Evolutionary conservation across 2,113 vertebrate genomes (phyloP).

Genomic region (Diadophis punctatus): DNA sequence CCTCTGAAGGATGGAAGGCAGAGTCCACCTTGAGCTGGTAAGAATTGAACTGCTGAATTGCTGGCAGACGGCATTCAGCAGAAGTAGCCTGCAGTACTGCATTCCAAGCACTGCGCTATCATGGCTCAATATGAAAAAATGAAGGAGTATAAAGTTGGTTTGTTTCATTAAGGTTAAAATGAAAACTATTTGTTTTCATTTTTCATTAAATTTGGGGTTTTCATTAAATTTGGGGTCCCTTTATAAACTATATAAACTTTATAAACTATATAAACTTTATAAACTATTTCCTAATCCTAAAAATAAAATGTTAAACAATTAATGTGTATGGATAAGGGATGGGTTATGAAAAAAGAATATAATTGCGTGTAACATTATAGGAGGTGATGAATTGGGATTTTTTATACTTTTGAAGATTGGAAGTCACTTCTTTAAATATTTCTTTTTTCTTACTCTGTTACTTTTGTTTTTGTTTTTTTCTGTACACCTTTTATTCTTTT

Average conservation of each 20-base stretch:
- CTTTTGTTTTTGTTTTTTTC: background rate
- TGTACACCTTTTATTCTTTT: background rate
- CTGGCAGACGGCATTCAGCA: too few species aligned
- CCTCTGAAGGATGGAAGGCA: too few species aligned
- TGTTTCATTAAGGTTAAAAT: background rate
- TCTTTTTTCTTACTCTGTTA: background rate
- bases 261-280: too few species aligned
- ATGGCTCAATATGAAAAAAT: background rate
- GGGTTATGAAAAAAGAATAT: background rate
- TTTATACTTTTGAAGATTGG: background rate
- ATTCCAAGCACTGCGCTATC: too few species aligned
- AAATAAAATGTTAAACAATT: background rate
- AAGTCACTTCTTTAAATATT: background rate
- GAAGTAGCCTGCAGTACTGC: too few species aligned
- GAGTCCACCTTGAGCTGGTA: too few species aligned
- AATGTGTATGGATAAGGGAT: background rate
- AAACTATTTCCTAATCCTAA: background rate
- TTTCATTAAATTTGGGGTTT: background rate
- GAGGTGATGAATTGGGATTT: background rate
- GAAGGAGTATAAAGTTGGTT: background rate
- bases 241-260: background rate
- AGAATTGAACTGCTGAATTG: too few species aligned
- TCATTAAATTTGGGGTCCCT: background rate
- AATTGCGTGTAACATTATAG: background rate
- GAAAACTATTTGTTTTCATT: background rate